Evolutionary conservation across 1,140 invertebrate species (phyloP).

Genomic region (Hermatobates lingyangjiaoensis): DNA sequence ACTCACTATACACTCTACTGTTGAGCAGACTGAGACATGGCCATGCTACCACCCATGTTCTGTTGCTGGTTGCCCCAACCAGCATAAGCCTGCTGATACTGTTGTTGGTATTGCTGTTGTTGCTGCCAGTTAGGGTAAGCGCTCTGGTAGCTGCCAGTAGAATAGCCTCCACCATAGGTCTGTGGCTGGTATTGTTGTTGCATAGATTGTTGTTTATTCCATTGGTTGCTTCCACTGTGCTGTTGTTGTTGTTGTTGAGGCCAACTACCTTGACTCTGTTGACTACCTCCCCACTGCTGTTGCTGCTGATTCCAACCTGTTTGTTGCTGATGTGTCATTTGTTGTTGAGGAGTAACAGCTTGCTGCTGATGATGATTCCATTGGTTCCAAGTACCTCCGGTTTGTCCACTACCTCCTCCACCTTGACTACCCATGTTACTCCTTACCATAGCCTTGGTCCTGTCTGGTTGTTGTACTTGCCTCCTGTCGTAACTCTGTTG

Average conservation of each 20-base stretch:
- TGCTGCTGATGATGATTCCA: neutral
- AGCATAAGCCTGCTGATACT: neutral
- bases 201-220: neutral
- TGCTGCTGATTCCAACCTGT: neutral
- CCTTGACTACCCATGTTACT: neutral
- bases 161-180: too few species aligned
- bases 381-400: neutral
- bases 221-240: too few species aligned
- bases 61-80: neutral
- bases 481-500: neutral
- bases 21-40: too few species aligned
- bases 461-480: neutral
- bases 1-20: too few species aligned
- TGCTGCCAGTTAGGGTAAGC: neutral
- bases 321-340: conserved; percentile 3
- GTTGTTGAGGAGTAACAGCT: neutral
- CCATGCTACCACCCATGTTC: too few species aligned
- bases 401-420: neutral
- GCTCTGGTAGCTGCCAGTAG: too few species aligned
- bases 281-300: conserved; percentile 1
- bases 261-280: too few species aligned
- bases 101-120: conserved; percentile 2
- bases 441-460: neutral
- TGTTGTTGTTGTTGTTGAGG: too few species aligned
- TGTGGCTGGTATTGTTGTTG: neutral